Conservation (phyloP, 2,113 vertebrate genomes). For the Capra hircus region DNA sequence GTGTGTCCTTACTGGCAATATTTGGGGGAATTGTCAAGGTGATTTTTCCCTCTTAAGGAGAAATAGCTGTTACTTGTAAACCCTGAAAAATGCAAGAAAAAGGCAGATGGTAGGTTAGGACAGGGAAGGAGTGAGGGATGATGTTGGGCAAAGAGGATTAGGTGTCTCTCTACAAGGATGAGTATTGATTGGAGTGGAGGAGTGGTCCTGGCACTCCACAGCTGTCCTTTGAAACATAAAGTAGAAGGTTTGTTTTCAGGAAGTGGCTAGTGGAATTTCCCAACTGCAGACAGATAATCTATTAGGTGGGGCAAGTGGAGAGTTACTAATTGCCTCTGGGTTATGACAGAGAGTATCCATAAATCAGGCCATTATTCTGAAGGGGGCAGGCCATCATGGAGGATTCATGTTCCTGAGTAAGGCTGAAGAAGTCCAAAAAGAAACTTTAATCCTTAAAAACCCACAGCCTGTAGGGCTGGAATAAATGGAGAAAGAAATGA, state of each 20-base stretch:
- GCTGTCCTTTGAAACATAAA: background rate
- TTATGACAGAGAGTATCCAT: background rate
- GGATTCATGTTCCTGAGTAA: background rate
- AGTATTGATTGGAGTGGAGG: background rate
- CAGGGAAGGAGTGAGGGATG: background rate
- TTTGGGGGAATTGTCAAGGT: background rate
- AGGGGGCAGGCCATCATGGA: background rate
- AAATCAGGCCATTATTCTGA: background rate
- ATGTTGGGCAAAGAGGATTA: background rate
- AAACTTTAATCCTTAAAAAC: background rate
- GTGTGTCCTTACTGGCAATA: background rate
- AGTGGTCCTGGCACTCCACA: background rate
- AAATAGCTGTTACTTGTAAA: background rate
- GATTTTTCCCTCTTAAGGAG: background rate
- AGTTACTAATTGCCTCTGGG: slow-evolving; percentile 5
- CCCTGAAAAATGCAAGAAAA: background rate
- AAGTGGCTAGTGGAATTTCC: slow-evolving; percentile 56
- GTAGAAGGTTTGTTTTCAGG: slow-evolving; percentile 42
- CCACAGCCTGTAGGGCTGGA: background rate
- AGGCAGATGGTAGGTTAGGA: background rate
- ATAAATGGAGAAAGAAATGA: background rate
- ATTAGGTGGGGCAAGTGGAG: background rate
- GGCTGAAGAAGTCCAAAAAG: background rate
- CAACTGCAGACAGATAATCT: slow-evolving; percentile 21
- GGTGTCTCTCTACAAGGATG: background rate